phyloP scores from a whole-genome alignment of 1,140 invertebrate species.

The Macrosteles quadrilineatus region DNA sequence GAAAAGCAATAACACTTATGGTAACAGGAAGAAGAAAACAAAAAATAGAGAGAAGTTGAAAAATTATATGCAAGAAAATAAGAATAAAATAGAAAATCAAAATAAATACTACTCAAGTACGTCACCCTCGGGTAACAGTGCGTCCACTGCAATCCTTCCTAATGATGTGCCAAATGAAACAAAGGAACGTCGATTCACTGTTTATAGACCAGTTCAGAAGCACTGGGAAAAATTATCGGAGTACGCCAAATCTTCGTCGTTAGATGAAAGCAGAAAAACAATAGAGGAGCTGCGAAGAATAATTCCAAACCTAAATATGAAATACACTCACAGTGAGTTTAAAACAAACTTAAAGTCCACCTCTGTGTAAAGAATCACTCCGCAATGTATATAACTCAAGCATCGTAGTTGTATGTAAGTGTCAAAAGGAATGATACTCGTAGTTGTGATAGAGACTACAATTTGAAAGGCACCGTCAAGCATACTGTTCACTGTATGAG shows the following conservation, averaged over 20 bases:
- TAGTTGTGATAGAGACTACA: too few relatives aligned
- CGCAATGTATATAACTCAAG: background rate
- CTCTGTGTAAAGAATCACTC: too few relatives aligned
- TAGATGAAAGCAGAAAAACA: background rate
- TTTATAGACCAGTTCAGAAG: slow-evolving; percentile 15
- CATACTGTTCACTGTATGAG: too few relatives aligned
- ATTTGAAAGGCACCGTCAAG: too few relatives aligned
- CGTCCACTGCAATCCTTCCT: background rate
- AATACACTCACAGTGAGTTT: too few relatives aligned
- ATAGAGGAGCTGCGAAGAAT: background rate
- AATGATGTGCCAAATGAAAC: background rate
- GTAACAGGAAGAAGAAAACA: too few relatives aligned
- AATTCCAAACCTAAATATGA: background rate
- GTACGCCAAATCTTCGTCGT: background rate
- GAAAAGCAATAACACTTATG: too few relatives aligned
- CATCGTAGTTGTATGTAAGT: background rate
- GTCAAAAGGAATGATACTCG: too few relatives aligned
- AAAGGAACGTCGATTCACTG: slow-evolving; percentile 10
- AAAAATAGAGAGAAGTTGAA: too few relatives aligned
- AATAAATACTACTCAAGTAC: background rate
- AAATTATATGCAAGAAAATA: background rate
- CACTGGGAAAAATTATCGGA: background rate
- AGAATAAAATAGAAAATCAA: background rate
- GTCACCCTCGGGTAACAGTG: background rate
- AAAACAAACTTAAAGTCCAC: too few relatives aligned